Conservation (phyloP, 2,888 invertebrate genomes). For the Julus scandinavius region DNA sequence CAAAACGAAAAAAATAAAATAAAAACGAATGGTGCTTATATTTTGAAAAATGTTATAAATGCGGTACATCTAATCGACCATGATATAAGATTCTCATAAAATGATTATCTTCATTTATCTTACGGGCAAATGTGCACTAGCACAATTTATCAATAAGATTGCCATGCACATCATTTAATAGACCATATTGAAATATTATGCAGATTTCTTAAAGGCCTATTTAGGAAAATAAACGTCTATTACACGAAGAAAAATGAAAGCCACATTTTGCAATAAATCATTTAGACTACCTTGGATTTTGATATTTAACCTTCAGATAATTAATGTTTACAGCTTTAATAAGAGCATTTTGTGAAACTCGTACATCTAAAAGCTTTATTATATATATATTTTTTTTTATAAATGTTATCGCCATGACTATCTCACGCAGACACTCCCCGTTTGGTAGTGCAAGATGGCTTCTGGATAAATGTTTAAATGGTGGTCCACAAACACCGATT, state of each 20-base stretch:
- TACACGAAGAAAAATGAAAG: constrained; percentile 13
- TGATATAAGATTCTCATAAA: constrained; percentile 2
- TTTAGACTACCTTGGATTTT: background rate
- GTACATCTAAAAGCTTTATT: constrained; percentile 13
- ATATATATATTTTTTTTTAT: background rate
- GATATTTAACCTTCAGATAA: constrained; percentile 21
- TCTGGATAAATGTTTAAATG: background rate
- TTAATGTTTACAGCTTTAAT: background rate
- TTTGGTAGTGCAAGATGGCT: background rate
- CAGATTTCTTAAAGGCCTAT: constrained; percentile 15
- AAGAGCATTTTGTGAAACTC: constrained; percentile 14
- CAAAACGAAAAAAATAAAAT: background rate
- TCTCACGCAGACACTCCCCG: background rate
- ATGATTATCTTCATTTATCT: constrained; percentile 4
- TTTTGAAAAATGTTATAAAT: constrained; percentile 26
- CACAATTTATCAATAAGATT: constrained; percentile 4
- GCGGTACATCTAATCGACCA: constrained; percentile 1
- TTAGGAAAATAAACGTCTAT: background rate
- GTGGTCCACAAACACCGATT: background rate
- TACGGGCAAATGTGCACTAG: background rate
- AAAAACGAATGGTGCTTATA: constrained; percentile 18
- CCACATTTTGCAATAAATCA: background rate
- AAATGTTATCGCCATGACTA: background rate
- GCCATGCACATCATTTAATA: background rate
- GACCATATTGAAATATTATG: constrained; percentile 4